Percentiles rank a stretch among this genome's conserved stretches.
These are phyloP conservation scores for Bombus huntii DNA, from an alignment of 1,140 invertebrate species.

Conservation along the genomic window DNA sequence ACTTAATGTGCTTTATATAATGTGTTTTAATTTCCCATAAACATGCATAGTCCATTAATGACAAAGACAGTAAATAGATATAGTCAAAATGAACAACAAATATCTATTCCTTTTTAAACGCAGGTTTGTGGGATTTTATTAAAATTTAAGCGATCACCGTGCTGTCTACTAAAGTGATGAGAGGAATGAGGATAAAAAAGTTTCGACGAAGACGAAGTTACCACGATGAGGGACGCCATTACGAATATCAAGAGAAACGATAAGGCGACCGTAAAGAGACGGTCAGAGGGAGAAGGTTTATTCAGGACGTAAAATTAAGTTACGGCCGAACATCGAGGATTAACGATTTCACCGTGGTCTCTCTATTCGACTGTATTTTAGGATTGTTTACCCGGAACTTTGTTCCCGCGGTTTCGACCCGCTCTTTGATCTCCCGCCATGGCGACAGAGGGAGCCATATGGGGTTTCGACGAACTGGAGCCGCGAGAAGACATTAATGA, in stretches of 20 bases:
- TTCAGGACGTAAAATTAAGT: conserved; percentile 53
- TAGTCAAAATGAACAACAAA: background rate
- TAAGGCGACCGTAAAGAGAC: conserved; percentile 14
- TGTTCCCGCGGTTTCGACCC: background rate
- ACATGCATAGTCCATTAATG: background rate
- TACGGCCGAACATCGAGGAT: conserved; percentile 11
- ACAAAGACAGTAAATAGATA: background rate
- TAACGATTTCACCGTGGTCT: conserved; percentile 19
- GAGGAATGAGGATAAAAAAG: background rate
- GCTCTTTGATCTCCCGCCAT: background rate
- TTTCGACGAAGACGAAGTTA: background rate
- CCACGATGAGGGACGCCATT: background rate
- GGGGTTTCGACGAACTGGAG: conserved; percentile 1
- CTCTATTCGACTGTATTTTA: background rate
- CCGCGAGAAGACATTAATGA: background rate
- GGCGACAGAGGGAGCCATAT: background rate
- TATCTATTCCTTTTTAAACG: background rate
- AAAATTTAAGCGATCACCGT: background rate
- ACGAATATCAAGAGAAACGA: background rate
- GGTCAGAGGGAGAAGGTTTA: background rate
- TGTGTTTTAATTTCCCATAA: background rate
- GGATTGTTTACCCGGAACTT: conserved; percentile 11
- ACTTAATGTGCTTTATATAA: too few relatives aligned
- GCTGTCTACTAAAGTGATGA: background rate
- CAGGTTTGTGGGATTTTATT: too few relatives aligned